These are phyloP conservation scores for Eupithecia centaureata DNA, from an alignment of 2,888 invertebrate species.

Conservation along the genomic window DNA sequence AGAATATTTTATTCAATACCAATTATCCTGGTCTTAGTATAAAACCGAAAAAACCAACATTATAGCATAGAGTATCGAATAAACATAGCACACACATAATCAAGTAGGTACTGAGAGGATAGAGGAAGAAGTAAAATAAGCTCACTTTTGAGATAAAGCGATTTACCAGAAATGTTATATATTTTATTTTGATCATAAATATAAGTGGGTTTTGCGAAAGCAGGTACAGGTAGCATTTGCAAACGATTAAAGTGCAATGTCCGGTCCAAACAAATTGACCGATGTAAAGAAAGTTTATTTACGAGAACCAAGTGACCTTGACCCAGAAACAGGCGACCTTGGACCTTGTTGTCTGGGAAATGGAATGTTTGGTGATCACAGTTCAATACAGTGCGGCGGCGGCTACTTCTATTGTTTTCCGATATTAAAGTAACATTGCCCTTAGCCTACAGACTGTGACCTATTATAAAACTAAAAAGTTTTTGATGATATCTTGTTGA, in stretches of 20 bases:
- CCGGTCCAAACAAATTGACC: background rate
- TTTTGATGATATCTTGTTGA: no score
- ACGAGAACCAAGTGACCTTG: constrained; percentile 59
- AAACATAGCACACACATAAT: no score
- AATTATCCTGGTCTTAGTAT: no score
- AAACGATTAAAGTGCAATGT: background rate
- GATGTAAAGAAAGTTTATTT: constrained; percentile 5
- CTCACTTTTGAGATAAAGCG: no score
- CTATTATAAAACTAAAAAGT: background rate
- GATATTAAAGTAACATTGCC: background rate
- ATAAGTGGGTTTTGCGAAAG: background rate
- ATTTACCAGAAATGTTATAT: no score
- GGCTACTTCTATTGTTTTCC: background rate
- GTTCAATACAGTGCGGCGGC: constrained; percentile 11
- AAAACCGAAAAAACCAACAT: no score
- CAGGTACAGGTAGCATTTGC: background rate
- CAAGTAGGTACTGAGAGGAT: no score
- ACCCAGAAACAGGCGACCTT: constrained; percentile 59
- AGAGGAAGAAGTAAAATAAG: no score
- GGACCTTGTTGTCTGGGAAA: constrained; percentile 35
- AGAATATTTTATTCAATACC: no score
- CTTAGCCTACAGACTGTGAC: background rate
- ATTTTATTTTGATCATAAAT: no score
- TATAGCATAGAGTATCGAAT: no score
- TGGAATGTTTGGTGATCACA: constrained; percentile 30